These are phyloP conservation scores for Heloderma charlesbogerti DNA, from an alignment of 2,113 vertebrate species.

Conservation along the genomic window DNA sequence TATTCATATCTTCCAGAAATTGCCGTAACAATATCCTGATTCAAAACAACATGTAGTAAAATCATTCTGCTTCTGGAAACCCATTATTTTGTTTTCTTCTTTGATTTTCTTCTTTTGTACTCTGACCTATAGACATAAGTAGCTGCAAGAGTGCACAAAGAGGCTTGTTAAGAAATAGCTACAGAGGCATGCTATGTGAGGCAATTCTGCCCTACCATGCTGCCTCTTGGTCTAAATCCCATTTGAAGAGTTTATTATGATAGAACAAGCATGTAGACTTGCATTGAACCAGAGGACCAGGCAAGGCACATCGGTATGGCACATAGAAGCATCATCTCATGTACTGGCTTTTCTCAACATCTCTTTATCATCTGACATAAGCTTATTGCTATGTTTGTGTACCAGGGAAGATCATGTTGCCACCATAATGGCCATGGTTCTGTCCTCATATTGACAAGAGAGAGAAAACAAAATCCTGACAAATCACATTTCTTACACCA, in stretches of 20 bases:
- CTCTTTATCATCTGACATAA: background rate
- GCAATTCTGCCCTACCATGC: background rate
- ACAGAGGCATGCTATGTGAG: background rate
- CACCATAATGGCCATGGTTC: background rate
- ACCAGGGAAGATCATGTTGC: background rate
- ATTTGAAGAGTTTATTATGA: background rate
- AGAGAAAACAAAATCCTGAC: background rate
- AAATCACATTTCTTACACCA: background rate
- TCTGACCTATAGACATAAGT: conserved; percentile 2
- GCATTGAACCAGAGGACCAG: background rate
- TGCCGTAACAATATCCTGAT: background rate
- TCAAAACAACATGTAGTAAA: background rate
- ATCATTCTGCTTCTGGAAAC: background rate
- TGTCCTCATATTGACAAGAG: background rate
- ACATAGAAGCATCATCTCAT: background rate
- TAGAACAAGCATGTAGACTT: background rate
- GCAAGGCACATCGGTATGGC: background rate
- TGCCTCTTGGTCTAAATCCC: conserved; percentile 11
- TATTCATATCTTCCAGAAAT: background rate
- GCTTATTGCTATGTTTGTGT: background rate
- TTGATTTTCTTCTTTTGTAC: background rate
- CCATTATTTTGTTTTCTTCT: background rate
- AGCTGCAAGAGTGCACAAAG: background rate
- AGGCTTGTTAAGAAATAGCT: background rate
- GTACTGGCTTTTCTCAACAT: background rate